Evolutionary conservation across 2,888 invertebrate genomes (phyloP), one percentile per base, ranked within the genome.

Genomic region (Dione vanillae): DNA sequence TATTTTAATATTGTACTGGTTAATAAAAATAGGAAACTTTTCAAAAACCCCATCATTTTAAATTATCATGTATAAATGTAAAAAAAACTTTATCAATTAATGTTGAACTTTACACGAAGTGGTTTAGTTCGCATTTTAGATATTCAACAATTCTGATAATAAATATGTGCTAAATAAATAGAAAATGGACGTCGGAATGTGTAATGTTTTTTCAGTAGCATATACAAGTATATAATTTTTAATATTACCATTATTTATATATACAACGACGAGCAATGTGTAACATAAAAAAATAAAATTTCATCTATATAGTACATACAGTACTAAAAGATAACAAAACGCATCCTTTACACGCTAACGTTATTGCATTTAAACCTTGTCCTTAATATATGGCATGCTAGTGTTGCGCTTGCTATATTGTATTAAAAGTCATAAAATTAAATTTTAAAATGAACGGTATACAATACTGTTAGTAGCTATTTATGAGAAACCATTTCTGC

Each of bases 301-400:
- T 74, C 65, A 51, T 69, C 68, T 35, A 20, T 45, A 56, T 10
- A 47, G n/a, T 0, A 20, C 20, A 16, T 27, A 62, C 47, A 35
- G 12, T 14, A 37, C 49, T 40, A 14, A 9, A 8, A 64, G 49
- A 41, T 49, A 72, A 74, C 70, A 62, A 65, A 74, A 74, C 68
- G 47, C 72, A 72, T 75, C 69, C 73, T 74, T 59, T 65, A 59
- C 75, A 75, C 71, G 73, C 75, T 37, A 75, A 41, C 69, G 59
- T 65, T 73, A 68, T 69, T 67, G 64, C 65, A 51, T 47, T 68
- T 45, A 43, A 72, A 56, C 76, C 75, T 73, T 76, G 75, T 71
- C 68, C 72, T 69, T 72, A 72, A 74, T 75, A 67, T 68, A 72
- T 68, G 67, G 70, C 67, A 54, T 49, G 67, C 65, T 56, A 43